Evolutionary conservation across 2,113 vertebrate species (phyloP), one percentile per base, ranked within the genome.

Genomic region (Cyanistes caeruleus): DNA sequence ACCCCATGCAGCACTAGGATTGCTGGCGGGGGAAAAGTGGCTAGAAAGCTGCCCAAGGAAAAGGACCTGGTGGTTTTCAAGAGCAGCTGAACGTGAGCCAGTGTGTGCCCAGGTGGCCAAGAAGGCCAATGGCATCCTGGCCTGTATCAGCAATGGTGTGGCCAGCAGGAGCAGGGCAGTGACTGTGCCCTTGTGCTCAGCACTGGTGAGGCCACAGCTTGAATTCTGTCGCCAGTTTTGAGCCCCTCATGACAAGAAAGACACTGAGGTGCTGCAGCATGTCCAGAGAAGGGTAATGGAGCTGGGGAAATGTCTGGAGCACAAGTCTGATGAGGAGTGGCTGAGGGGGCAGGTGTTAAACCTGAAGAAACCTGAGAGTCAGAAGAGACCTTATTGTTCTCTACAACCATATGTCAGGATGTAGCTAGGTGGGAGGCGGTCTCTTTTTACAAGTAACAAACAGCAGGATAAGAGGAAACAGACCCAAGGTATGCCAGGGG

Each of bases 401-500:
- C 35, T 73, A 37, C 25, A 59, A 2, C 20, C 64, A 2, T 2
- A 4, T n/a, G 11, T 55, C 53, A 60, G 35, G 28, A 28, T 0
- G 0, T 89, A 62, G 46, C 0, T 1, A 33, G 35, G 30, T 37
- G 13, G 7, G 28, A 7, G 7, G 22, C 1, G 0, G 5, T 74
- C 17, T 85, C 11, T 69, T 77, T 14, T 81, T 12, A 28, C 10
- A 37, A 51, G 43, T 46, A 73, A 31, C 20, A 19, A 35, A 41
- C 0, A 9, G 49, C 27, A 68, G 31, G 5, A 19, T 9, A 9
- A 78, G 59, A 73, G 14, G 25, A 68, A 68, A 46, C 4, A 4
- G 21, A 67, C 25, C 70, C 19, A 43, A 13, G 53, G 27, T 65
- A 14, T 4, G 2, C 59, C 23, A 48, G 28, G 48, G 13, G 35